These are phyloP conservation scores for Chorisops tibialis DNA, from an alignment of 2,888 invertebrate species.

Conservation along the genomic window DNA sequence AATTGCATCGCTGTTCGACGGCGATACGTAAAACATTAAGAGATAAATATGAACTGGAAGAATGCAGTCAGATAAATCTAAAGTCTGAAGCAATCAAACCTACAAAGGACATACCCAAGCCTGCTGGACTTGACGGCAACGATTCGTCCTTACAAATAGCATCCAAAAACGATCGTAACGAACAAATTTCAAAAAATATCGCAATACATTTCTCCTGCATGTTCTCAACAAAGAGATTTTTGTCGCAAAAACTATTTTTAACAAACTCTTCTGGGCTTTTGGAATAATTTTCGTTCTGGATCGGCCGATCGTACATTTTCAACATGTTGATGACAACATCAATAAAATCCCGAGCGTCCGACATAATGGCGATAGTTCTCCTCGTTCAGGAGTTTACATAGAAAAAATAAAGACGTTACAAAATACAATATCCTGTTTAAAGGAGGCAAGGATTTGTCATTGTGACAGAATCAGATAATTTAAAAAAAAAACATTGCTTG, in stretches of 20 bases:
- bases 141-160: conserved; percentile 1
- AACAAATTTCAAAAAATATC: conserved; percentile 26
- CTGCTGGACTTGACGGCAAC: neutral
- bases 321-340: neutral
- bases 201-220: conserved; percentile 17
- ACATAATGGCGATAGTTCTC: neutral
- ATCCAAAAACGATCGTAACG: conserved; percentile 12
- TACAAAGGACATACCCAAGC: conserved; percentile 19
- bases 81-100: too few relatives aligned
- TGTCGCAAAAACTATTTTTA: conserved; percentile 26
- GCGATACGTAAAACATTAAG: conserved; percentile 23
- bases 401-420: neutral
- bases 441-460: conserved; percentile 8
- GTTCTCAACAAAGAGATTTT: conserved; percentile 20
- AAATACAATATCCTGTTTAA: conserved; percentile 4
- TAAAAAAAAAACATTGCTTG: neutral
- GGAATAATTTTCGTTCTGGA: neutral
- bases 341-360: neutral
- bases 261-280: conserved; percentile 23
- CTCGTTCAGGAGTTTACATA: neutral
- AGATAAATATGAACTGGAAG: conserved; percentile 24
- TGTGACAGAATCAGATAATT: neutral
- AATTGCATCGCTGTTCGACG: conserved; percentile 6
- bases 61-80: neutral
- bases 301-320: neutral